Evolutionary conservation across 1,140 invertebrate species (phyloP).

Genomic region (Agraylea sexmaculata): DNA sequence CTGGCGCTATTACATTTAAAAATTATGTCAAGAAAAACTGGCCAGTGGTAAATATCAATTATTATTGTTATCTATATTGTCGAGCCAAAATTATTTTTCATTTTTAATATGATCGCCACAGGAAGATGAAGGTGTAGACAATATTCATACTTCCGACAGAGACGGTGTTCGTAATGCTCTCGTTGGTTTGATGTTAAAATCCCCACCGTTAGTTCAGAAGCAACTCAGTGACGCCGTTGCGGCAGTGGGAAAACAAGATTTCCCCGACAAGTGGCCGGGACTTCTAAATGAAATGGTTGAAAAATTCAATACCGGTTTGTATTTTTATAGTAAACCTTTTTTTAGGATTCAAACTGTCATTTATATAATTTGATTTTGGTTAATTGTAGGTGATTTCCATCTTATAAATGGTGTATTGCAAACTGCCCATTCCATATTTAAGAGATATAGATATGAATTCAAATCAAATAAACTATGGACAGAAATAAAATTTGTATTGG

Average conservation of each 20-base stretch:
- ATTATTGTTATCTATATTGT: too few species aligned
- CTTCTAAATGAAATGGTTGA: constrained; percentile 85
- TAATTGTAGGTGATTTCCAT: constrained; percentile 71
- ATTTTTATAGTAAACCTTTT: constrained; percentile 3
- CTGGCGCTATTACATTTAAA: constrained; percentile 89
- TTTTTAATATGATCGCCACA: too few species aligned
- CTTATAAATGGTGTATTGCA: constrained; percentile 90
- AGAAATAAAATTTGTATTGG: constrained; percentile 94
- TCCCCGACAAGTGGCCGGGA: constrained; percentile 88
- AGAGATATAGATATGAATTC: constrained; percentile 90
- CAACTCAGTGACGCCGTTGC: constrained; percentile 93
- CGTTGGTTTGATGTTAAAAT: constrained; percentile 84
- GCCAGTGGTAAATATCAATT: constrained; percentile 57
- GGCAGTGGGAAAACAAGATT: constrained; percentile 89
- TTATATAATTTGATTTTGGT: neutral
- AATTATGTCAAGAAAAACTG: constrained; percentile 95
- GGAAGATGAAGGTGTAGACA: constrained; percentile 69
- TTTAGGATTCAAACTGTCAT: constrained; percentile 6
- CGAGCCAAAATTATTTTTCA: too few species aligned
- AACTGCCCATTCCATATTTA: constrained; percentile 93
- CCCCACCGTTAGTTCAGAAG: constrained; percentile 80
- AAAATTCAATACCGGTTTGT: constrained; percentile 64
- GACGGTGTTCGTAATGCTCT: constrained; percentile 74
- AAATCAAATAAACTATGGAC: constrained; percentile 90
- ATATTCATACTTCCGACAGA: constrained; percentile 72